Base-by-base conservation (phyloP, 2,797 vertebrate genomes). In the Australoheros facetus region DNA sequence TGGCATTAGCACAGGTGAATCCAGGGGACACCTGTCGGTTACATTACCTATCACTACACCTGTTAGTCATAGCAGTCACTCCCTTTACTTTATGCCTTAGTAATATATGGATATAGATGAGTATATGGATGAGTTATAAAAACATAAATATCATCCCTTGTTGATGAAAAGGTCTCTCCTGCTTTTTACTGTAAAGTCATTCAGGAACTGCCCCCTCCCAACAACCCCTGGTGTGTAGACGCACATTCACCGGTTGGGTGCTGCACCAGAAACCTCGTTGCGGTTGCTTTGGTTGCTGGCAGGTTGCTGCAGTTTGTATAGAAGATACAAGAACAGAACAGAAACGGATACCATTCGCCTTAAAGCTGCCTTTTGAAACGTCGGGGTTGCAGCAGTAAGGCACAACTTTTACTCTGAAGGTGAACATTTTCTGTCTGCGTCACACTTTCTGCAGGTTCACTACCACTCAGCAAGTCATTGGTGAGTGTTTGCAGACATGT, bases 81-180 rank as follows among this genome's bases (percentile, higher is more conserved):
- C 3, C 16, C 30, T 7, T 16, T 8, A 39, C 34, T 37, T 23
- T 23, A 0, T 1, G 16, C 39, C 59, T 14, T 62, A 3, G 34
- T 21, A 21, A 32, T 32, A 32, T 32, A 32, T 32, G 32, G 1
- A 7, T 32, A 32, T 32, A 32, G 5, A 32, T 32, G 30, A 32
- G 6, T 7, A 23, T 8, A 23, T 39, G 34, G 58, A 39, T 3
- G 1, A n/a, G 21, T 34, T 39, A 39, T 60, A 0, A 60, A 39
- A 39, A 21, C 19, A 30, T 30, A 4, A 4, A 60, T 0, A 60
- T 21, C 6, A 37, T 2, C 19, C 0, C 0, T 5, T 37, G 30
- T 32, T 21, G 6, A 3, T 37, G n/a, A 0, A 39, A 5, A 62
- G 19, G 32, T 39, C 34, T 39, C 12, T 0, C 34, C 34, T 23